Base-by-base conservation (phyloP, 2,888 invertebrate genomes). In the Protodeltote pygarga region DNA sequence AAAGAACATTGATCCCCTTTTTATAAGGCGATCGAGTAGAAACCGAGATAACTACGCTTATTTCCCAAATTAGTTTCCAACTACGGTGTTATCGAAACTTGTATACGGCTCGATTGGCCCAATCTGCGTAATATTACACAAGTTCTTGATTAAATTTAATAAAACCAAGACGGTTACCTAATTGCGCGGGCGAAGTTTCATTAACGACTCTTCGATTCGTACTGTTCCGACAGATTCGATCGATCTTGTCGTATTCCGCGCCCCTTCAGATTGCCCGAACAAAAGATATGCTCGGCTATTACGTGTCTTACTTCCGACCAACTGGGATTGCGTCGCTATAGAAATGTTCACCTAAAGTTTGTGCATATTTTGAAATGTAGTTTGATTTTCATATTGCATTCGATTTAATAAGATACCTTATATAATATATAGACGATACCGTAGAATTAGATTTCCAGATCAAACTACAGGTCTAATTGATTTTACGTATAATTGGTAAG, bases 141-240 rank as follows among this genome's bases (percentile, higher is more conserved):
- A 92, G 89, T 91, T 91, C 89, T 89, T 91, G 90, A 91, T 92
- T 92, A 92, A 92, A 92, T 91, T 92, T 92, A 91, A 92, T 91
- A 92, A 92, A 92, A 91, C 87, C 87, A 87, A 90, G 91, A 89
- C 81, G 86, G 84, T 84, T 87, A 84, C 83, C 85, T 91, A 92
- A 92, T 90, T 91, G 90, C 87, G 85, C 80, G 71, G 69, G 75
- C 75, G 75, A 87, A 91, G 82, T 91, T 91, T 84, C 87, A 86
- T 88, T 90, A 90, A 89, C 84, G 90, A 87, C 80, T 83, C 85
- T 90, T 91, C 87, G 89, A 90, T 90, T 90, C 78, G 79, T 75
- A 78, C 77, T 78, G 79, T 81, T 81, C 76, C 75, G 75, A 70
- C 73, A 71, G 77, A 79, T 80, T 63, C 73, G 71, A 85, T 86